Evolutionary conservation across 2,113 vertebrate genomes (phyloP).

Genomic region (Ophthalmolycus amberensis): DNA sequence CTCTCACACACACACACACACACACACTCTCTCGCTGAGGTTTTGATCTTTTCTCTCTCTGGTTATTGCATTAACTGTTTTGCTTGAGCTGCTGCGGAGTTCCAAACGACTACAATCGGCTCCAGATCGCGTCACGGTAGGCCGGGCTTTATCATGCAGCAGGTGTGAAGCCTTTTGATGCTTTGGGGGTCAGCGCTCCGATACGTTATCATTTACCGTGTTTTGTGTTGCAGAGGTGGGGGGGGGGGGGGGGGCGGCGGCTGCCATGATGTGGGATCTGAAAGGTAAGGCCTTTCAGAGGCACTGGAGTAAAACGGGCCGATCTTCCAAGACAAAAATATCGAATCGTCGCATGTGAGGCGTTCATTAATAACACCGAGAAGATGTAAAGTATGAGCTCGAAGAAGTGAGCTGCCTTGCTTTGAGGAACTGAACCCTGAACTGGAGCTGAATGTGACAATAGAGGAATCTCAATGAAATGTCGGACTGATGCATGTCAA

Average conservation of each 20-base stretch:
- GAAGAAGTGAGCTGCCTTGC: neutral
- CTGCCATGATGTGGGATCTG: slow-evolving; percentile 6
- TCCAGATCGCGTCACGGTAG: slow-evolving; percentile 42
- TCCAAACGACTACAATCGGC: slow-evolving; percentile 52
- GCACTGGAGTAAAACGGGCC: neutral
- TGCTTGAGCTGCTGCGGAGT: slow-evolving; percentile 28
- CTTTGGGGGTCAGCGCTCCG: slow-evolving; percentile 51
- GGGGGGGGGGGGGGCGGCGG: neutral
- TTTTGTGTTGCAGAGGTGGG: slow-evolving; percentile 24
- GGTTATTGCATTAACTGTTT: slow-evolving; percentile 23
- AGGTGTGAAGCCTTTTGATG: slow-evolving; percentile 49
- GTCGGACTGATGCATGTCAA: slow-evolving; percentile 5
- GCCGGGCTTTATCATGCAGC: slow-evolving; percentile 36
- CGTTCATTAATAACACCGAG: neutral
- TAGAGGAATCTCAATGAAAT: slow-evolving; percentile 21
- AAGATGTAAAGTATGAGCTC: neutral
- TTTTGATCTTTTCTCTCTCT: slow-evolving; percentile 25
- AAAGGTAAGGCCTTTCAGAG: slow-evolving; percentile 14
- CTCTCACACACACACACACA: slow-evolving; percentile 55
- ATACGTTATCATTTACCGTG: slow-evolving; percentile 53
- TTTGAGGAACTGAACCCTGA: slow-evolving; percentile 19
- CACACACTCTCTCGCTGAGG: slow-evolving; percentile 43
- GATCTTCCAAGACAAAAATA: slow-evolving; percentile 13
- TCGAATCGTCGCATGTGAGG: neutral
- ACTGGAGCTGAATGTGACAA: slow-evolving; percentile 8